Conservation (phyloP, 2,113 vertebrate species). For the Glaucomys volans region DNA sequence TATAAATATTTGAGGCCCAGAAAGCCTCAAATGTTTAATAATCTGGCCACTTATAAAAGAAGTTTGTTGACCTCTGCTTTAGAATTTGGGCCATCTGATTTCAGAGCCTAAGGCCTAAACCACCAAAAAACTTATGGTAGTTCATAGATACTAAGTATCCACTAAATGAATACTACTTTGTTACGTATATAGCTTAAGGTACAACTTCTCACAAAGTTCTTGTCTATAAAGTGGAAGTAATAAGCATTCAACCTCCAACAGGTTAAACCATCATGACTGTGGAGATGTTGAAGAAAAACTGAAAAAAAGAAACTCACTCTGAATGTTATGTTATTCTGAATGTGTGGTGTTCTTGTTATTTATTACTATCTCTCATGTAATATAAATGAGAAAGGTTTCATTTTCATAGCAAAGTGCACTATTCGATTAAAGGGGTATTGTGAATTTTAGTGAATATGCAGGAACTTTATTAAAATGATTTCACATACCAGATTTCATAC, state of each 20-base stretch:
- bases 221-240: neutral
- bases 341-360: neutral
- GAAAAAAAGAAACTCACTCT: neutral
- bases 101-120: neutral
- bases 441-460: slow-evolving; percentile 49
- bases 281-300: slow-evolving; percentile 16
- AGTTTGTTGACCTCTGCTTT: neutral
- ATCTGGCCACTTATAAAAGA: neutral
- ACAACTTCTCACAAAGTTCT: neutral
- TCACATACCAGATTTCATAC: neutral
- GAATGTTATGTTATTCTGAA: neutral
- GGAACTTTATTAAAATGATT: slow-evolving; percentile 13
- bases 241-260: neutral
- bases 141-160: neutral
- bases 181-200: neutral
- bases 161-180: neutral
- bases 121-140: neutral
- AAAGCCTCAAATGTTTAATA: neutral
- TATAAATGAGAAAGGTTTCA: neutral
- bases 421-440: neutral
- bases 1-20: no score
- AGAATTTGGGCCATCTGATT: neutral
- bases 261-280: neutral
- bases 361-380: neutral
- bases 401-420: slow-evolving; percentile 17